Evolutionary conservation across 2,113 vertebrate genomes (phyloP).

Genomic region (Gobio gobio): DNA sequence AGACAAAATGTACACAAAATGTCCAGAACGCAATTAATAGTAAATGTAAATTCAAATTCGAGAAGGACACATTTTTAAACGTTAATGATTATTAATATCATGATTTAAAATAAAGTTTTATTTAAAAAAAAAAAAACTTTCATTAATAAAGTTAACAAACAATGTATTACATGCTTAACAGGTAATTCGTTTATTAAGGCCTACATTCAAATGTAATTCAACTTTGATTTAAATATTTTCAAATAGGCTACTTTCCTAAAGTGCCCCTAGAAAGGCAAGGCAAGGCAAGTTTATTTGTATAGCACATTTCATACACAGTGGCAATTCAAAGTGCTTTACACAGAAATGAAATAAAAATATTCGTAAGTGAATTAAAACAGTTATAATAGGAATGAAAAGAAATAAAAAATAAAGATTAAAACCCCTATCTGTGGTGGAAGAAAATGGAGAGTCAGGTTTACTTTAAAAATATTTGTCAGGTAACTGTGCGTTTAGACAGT

Average conservation of each 20-base stretch:
- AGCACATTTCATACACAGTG: too few relatives aligned
- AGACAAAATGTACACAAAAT: neutral
- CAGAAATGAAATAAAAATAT: too few relatives aligned
- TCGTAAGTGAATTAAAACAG: too few relatives aligned
- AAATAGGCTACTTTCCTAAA: neutral
- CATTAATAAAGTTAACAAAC: neutral
- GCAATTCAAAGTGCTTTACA: too few relatives aligned
- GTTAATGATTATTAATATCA: neutral
- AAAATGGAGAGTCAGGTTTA: too few relatives aligned
- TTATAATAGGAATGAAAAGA: too few relatives aligned
- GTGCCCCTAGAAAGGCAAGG: neutral
- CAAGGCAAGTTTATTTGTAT: too few relatives aligned
- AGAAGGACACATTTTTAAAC: neutral
- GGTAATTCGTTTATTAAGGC: neutral
- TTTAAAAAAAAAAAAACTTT: neutral
- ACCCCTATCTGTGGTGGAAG: too few relatives aligned
- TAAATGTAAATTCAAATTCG: neutral
- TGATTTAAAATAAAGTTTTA: neutral
- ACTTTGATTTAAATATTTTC: neutral
- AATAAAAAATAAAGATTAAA: too few relatives aligned
- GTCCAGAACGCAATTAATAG: neutral
- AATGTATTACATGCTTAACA: neutral
- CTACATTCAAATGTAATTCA: conserved; percentile 1
- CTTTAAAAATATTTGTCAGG: too few relatives aligned
- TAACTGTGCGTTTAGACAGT: too few relatives aligned